These are phyloP conservation scores for Dipodomys stephensi DNA, from an alignment of 2,113 vertebrate species.

Conservation along the genomic window DNA sequence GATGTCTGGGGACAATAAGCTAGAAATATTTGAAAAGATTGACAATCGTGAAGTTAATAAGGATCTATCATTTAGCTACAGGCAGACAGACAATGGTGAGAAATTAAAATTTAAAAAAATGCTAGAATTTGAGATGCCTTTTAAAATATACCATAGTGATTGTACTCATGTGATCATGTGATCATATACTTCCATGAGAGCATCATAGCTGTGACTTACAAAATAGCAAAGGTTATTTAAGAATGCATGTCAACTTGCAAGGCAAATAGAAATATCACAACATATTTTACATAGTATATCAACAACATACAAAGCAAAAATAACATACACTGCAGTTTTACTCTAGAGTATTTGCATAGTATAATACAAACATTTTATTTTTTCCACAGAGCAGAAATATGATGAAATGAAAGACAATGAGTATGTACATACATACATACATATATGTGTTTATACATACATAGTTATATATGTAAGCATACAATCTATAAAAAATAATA, in stretches of 20 bases:
- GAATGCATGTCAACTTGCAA: neutral
- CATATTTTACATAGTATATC: neutral
- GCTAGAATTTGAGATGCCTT: slow-evolving; percentile 11
- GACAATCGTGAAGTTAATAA: slow-evolving; percentile 71
- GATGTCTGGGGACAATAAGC: slow-evolving; percentile 62
- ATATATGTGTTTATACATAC: slow-evolving; percentile 29
- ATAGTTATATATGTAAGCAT: neutral
- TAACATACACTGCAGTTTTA: slow-evolving; percentile 14
- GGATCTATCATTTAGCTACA: slow-evolving; percentile 55
- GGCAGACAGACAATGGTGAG: neutral
- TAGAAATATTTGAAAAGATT: slow-evolving; percentile 64
- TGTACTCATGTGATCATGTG: neutral
- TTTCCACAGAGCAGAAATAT: neutral
- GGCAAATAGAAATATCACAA: neutral
- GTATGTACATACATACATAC: neutral
- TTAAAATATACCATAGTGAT: slow-evolving; percentile 55
- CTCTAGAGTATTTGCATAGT: neutral
- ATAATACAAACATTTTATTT: neutral
- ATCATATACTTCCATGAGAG: neutral
- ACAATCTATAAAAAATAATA: neutral
- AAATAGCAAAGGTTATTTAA: neutral
- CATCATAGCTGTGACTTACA: neutral
- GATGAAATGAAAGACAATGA: slow-evolving; percentile 3
- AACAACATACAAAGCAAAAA: neutral
- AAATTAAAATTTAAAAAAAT: slow-evolving; percentile 43